These are phyloP conservation scores for Naja naja DNA, from an alignment of 2,113 vertebrate genomes.

Conservation along the genomic window DNA sequence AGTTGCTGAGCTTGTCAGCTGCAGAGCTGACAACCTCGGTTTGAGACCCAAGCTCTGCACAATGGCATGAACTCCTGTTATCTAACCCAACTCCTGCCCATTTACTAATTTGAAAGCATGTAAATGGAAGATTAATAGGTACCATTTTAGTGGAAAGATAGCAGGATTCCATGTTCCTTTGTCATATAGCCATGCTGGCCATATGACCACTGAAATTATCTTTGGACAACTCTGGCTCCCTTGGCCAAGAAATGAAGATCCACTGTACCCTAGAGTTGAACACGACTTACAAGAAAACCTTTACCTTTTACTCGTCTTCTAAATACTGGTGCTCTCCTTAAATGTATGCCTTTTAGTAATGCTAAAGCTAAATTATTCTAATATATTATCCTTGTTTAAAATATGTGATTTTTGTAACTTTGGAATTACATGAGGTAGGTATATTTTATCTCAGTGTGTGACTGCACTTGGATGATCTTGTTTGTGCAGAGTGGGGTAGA, in stretches of 20 bases:
- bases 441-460: neutral
- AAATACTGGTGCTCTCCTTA: neutral
- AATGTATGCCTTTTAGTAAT: neutral
- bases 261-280: neutral
- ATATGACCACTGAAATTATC: neutral
- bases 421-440: neutral
- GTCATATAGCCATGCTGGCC: neutral
- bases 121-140: neutral
- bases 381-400: neutral
- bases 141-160: neutral
- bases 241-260: neutral
- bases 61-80: neutral
- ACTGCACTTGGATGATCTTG: neutral
- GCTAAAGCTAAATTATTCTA: neutral
- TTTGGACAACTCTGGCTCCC: neutral
- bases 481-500: neutral
- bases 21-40: neutral
- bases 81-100: neutral
- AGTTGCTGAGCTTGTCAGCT: neutral
- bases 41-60: neutral
- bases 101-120: neutral
- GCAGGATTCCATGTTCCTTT: neutral
- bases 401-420: neutral
- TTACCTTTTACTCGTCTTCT: neutral
- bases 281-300: neutral